These are phyloP conservation scores for Anagrus nilaparvatae DNA, from an alignment of 1,140 invertebrate genomes.

Conservation along the genomic window DNA sequence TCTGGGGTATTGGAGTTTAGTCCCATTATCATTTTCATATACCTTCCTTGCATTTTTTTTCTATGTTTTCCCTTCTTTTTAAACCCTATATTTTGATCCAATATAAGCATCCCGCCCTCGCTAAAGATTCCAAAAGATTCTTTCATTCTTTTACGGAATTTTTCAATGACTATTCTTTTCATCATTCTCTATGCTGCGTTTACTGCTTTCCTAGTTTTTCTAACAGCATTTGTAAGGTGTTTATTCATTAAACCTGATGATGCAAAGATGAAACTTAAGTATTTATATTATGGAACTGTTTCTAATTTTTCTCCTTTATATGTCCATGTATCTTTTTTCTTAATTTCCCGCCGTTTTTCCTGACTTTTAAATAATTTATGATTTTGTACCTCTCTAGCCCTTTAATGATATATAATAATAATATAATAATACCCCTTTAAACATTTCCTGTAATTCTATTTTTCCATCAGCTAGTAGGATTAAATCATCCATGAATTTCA, in stretches of 20 bases:
- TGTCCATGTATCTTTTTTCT: not conserved
- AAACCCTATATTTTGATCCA: too few species aligned
- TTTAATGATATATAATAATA: too few species aligned
- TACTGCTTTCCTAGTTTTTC: not conserved
- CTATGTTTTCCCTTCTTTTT: too few species aligned
- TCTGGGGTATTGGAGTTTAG: too few species aligned
- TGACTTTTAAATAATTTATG: not conserved
- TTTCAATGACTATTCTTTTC: not conserved
- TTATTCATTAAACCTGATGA: not conserved
- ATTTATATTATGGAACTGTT: not conserved
- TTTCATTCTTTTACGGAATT: not conserved
- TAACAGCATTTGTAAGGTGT: not conserved
- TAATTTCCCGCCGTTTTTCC: not conserved
- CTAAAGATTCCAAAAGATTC: not conserved
- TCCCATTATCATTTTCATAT: too few species aligned
- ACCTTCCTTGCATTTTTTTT: too few species aligned
- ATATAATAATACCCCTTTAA: too few species aligned
- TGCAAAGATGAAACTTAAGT: not conserved
- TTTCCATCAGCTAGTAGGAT: too few species aligned
- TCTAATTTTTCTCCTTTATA: not conserved
- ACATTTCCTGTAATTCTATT: not conserved
- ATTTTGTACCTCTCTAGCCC: not conserved
- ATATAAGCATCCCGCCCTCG: too few species aligned
- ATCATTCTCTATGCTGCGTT: not conserved
- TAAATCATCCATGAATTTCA: too few species aligned